Percentiles rank a stretch among this genome's conserved stretches.
phyloP scores from a whole-genome alignment of 2,888 invertebrate genomes.

The Elegia similella region DNA sequence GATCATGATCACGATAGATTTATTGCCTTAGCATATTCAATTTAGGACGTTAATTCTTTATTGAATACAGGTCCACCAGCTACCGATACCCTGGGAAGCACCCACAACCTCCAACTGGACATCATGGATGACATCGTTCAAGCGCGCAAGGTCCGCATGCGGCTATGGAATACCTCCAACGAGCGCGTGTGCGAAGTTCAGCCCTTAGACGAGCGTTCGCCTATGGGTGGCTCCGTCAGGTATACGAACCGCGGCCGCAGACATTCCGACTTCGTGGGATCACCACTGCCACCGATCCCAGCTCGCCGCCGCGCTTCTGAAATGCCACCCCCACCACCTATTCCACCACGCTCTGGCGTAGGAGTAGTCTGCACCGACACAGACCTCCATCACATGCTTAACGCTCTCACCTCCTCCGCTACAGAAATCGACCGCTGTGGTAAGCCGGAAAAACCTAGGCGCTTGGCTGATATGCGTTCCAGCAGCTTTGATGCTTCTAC shows the following conservation, averaged over 20 bases:
- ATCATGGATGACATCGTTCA: slow-evolving; percentile 94
- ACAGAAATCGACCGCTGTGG: slow-evolving; percentile 89
- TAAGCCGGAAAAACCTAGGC: slow-evolving; percentile 80
- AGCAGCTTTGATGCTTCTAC: slow-evolving; percentile 93
- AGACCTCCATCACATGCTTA: slow-evolving; percentile 89
- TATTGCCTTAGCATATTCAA: not conserved
- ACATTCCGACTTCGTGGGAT: slow-evolving; percentile 87
- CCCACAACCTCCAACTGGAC: slow-evolving; percentile 91
- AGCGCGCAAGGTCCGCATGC: slow-evolving; percentile 90
- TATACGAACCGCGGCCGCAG: slow-evolving; percentile 84
- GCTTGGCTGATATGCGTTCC: slow-evolving; percentile 87
- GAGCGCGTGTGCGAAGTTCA: slow-evolving; percentile 92
- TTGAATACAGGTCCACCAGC: slow-evolving; percentile 84
- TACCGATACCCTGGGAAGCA: slow-evolving; percentile 87
- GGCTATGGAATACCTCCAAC: slow-evolving; percentile 91
- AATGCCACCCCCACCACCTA: slow-evolving; percentile 82
- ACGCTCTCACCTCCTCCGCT: slow-evolving; percentile 89
- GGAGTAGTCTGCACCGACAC: slow-evolving; percentile 92
- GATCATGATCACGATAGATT: not conserved
- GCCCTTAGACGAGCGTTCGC: slow-evolving; percentile 86
- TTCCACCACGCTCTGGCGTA: slow-evolving; percentile 61
- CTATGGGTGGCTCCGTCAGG: slow-evolving; percentile 75
- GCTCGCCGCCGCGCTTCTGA: slow-evolving; percentile 87
- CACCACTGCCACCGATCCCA: slow-evolving; percentile 83
- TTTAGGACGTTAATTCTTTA: slow-evolving; percentile 2